A percentile compares a stretch with the other conserved stretches of the same genome.
phyloP scores from a whole-genome alignment of 2,888 invertebrate genomes.

The Trimorus sp. region DNA sequence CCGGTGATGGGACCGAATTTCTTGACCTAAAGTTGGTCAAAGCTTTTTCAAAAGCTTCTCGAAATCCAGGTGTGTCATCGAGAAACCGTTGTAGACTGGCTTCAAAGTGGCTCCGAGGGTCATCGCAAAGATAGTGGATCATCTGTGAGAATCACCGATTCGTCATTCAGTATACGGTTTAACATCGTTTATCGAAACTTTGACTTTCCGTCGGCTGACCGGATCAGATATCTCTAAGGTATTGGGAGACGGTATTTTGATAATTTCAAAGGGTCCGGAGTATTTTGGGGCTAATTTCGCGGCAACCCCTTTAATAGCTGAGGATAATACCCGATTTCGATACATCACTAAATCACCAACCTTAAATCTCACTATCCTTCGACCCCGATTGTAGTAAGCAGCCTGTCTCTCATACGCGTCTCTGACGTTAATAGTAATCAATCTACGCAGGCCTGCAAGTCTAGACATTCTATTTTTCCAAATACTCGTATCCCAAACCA shows the following conservation, averaged over 20 bases:
- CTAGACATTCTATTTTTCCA: not conserved
- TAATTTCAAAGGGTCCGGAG: not conserved
- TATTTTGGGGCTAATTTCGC: not conserved
- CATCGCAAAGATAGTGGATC: no score
- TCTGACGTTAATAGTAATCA: not conserved
- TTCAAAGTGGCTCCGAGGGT: no score
- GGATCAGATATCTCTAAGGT: constrained; percentile 8
- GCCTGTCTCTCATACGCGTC: constrained; percentile 4
- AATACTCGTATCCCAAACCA: no score
- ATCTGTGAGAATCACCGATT: no score
- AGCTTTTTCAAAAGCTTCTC: no score
- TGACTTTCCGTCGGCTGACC: not conserved
- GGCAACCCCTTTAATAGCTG: constrained; percentile 7
- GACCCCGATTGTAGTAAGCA: constrained; percentile 5
- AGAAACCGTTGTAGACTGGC: no score
- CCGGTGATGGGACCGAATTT: no score
- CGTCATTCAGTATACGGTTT: no score
- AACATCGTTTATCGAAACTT: not conserved
- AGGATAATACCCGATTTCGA: constrained; percentile 14
- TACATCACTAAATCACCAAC: constrained; percentile 9
- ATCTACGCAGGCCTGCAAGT: not conserved
- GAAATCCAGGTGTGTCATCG: no score
- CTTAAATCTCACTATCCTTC: not conserved
- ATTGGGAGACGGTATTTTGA: no score
- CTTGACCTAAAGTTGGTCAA: no score